Base-by-base conservation (phyloP, 1,140 invertebrate genomes). In the Mizuhopecten yessoensis region DNA sequence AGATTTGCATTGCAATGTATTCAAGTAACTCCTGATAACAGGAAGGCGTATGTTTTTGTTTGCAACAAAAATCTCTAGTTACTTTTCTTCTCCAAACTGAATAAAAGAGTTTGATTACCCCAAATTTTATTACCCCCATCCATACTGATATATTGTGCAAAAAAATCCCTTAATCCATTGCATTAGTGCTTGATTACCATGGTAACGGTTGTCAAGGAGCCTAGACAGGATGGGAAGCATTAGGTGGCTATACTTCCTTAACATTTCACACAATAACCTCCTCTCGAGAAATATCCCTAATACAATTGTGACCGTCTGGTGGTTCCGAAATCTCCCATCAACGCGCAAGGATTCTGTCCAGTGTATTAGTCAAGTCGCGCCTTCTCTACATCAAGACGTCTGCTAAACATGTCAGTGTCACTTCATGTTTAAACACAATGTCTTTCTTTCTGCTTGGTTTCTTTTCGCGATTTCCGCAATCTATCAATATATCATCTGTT, bases 321-420 rank as follows among this genome's bases (percentile, higher is more conserved):
- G 57, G 11, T 75, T 75, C 57, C 57, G n/a, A 75, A 75, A 75
- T 75, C n/a, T 75, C n/a, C n/a, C 23, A 75, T 75, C 57, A 75
- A 75, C 29, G 11, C 29, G n/a, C n/a, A n/a, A 1, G n/a, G 17
- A 49, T 29, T 75, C 23, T n/a, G 57, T 75, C 57, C n/a, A 75
- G 57, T 75, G 57, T 75, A 17, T n/a, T n/a, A 75, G 29, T 75
- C 57, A 13, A n/a, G n/a, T 75, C 57, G n/a, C n/a, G n/a, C 57
- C 23, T 75, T n/a, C n/a, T 3, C 23, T 17, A 29, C 57, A 75
- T 75, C n/a, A 75, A 75, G 57, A 75, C n/a, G 57, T 75, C 57
- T 75, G 57, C 57, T 75, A 5, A 75, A 5, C 29, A 29, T 75
- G n/a, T 75, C 57, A 17, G n/a, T 75, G 57, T 75, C 57, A 75